A percentile compares a stretch with the other conserved stretches of the same genome.
phyloP scores from a whole-genome alignment of 2,113 vertebrate genomes.

The Alligator sinensis region DNA sequence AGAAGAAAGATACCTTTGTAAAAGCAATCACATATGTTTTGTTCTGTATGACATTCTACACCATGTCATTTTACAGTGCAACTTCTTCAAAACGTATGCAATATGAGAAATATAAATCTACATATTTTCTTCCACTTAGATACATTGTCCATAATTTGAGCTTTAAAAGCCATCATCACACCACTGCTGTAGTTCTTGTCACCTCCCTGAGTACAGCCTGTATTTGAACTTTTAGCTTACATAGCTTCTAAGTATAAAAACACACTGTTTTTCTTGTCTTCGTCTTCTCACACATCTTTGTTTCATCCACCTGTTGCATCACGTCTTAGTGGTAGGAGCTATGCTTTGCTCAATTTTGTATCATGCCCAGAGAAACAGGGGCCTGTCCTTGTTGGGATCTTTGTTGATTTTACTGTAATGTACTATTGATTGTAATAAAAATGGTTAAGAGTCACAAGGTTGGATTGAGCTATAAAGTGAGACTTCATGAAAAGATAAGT shows the following conservation, averaged over 20 bases:
- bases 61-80: not conserved
- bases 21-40: not conserved
- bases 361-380: not conserved
- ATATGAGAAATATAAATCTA: not conserved
- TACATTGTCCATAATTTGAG: not conserved
- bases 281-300: not conserved
- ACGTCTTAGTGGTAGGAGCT: not conserved
- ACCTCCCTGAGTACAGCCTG: not conserved
- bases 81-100: rapidly evolving
- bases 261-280: not conserved
- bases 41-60: not conserved
- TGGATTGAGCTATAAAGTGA: rapidly evolving
- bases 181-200: not conserved
- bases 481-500: not conserved
- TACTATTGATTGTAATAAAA: not conserved
- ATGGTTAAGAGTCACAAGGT: not conserved
- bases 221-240: not conserved
- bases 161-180: not conserved
- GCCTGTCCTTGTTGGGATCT: not conserved
- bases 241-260: not conserved
- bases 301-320: not conserved
- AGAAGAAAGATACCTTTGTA: not conserved
- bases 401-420: not conserved
- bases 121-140: not conserved
- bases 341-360: not conserved